Evolutionary conservation across 2,888 invertebrate species (phyloP).

Genomic region (Abrostola triplasia): DNA sequence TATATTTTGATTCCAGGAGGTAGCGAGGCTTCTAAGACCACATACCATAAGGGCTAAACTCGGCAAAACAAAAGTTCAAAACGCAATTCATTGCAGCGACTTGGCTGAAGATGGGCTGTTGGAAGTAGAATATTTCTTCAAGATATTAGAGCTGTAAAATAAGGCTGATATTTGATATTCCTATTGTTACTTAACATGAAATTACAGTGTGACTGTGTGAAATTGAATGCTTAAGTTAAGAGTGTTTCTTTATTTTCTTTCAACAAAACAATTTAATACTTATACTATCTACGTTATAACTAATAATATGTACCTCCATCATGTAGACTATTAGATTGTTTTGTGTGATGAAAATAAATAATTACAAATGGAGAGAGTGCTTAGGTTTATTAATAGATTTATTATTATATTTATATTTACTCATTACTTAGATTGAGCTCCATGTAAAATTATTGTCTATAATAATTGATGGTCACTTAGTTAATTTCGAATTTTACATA

Average conservation of each 20-base stretch:
- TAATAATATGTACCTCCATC: too few species aligned
- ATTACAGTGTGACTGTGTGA: conserved; percentile 32
- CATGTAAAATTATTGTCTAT: too few species aligned
- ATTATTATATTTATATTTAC: too few species aligned
- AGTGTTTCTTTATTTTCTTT: not conserved
- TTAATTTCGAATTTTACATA: too few species aligned
- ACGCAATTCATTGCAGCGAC: conserved; percentile 98
- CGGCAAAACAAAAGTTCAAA: conserved; percentile 94
- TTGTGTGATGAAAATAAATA: too few species aligned
- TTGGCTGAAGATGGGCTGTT: conserved; percentile 94
- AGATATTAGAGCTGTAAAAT: conserved; percentile 88
- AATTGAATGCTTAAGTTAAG: conserved; percentile 19
- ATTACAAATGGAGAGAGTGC: too few species aligned
- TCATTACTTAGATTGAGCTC: too few species aligned
- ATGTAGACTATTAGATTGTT: too few species aligned
- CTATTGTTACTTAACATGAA: conserved; percentile 42
- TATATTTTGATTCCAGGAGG: conserved; percentile 89
- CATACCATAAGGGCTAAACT: conserved; percentile 94
- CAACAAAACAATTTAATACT: too few species aligned
- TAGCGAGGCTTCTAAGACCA: conserved; percentile 95
- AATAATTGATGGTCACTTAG: too few species aligned
- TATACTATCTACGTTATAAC: too few species aligned
- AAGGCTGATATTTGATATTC: conserved; percentile 51
- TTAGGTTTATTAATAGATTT: too few species aligned
- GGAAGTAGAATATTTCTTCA: conserved; percentile 95